Base-by-base conservation (phyloP, 2,113 vertebrate genomes). In the Ardeotis arabs region DNA sequence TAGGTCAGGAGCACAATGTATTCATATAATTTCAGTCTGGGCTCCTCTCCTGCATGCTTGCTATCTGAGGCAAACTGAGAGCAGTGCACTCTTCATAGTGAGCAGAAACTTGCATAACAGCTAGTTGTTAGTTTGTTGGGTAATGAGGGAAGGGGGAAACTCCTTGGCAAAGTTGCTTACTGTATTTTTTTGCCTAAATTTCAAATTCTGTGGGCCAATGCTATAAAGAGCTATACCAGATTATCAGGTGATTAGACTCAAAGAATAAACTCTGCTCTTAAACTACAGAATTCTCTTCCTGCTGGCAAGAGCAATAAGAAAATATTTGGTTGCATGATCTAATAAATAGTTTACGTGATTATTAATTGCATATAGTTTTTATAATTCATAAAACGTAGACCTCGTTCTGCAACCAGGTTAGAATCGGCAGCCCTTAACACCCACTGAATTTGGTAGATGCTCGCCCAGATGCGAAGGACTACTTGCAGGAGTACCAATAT, bases 71-170 rank as follows among this genome's bases (percentile, higher is more conserved):
- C 92, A 62, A 63, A 77, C 49, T 58, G 45, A 62, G 25, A 66
- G 80, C 59, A 83, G 24, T 15, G 20, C 47, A 52, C 8, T 0
- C 73, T 59, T 78, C 35, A 31, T 21, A 44, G 81, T 59, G 94
- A 95, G 73, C 76, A 97, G 60, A 89, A 74, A 72, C 80, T 93
- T 96, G 87, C 49, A 23, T 35, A 96, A 94, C 73, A 75, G 41
- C 18, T 94, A 90, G 78, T 87, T 87, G 81, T 64, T 28, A 59
- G 37, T 21, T 89, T 25, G 80, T 52, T 87, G 84, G 87, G 84
- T 76, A 87, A 93, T 19, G 58, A 31, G 56, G 69, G 64, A 77
- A 83, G 74, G 69, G 39, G 56, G 64, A 95, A 94, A 91, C 56
- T 91, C 69, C 24, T 27, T 8, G 29, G 80, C 16, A 45, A 84